Percentiles rank a stretch among this genome's conserved stretches.
Conservation (phyloP, 1,140 invertebrate genomes). For the Saxidomus purpurata region DNA sequence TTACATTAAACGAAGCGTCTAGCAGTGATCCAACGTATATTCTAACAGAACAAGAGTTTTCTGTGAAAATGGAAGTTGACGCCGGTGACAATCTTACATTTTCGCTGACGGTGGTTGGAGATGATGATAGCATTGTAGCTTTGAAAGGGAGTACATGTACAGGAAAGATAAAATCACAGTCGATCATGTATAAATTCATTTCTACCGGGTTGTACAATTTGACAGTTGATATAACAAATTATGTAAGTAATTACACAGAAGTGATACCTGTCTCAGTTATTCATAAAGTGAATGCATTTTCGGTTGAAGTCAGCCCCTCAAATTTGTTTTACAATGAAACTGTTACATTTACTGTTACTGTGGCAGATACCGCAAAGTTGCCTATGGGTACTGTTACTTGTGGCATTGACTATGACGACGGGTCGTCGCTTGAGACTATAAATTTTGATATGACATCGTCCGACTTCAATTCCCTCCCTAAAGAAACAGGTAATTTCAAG, state of each 20-base stretch:
- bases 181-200: background rate
- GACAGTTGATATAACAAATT: background rate
- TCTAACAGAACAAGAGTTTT: background rate
- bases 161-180: background rate
- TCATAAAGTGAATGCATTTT: background rate
- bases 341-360: background rate
- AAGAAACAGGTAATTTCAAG: too few species aligned
- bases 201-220: background rate
- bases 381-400: background rate
- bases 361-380: background rate
- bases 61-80: background rate
- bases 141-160: background rate
- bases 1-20: background rate
- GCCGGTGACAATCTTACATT: background rate
- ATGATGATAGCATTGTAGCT: background rate
- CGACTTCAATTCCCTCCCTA: background rate
- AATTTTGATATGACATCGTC: background rate
- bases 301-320: background rate
- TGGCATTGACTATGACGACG: background rate
- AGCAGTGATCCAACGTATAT: background rate
- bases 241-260: background rate
- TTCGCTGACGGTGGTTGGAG: background rate
- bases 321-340: background rate
- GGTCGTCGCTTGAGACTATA: background rate
- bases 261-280: background rate